phyloP scores from a whole-genome alignment of 2,888 invertebrate species.

The Keiferia lycopersicella region DNA sequence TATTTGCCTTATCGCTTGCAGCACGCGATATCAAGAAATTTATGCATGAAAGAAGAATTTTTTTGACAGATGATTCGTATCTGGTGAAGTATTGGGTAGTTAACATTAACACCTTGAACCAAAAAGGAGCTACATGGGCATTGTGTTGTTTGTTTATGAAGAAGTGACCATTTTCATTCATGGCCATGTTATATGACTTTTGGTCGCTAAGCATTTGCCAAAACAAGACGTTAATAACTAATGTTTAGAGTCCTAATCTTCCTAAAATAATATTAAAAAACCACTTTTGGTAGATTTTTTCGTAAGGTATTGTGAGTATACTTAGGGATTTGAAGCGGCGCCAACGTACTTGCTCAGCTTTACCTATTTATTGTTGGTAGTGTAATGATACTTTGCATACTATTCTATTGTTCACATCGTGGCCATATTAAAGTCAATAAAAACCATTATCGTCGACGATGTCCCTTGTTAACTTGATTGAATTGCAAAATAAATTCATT shows the following conservation, averaged over 20 bases:
- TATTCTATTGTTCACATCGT: slow-evolving; percentile 9
- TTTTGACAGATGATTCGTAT: slow-evolving; percentile 37
- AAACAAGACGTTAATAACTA: too few species aligned
- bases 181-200: too few species aligned
- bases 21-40: slow-evolving; percentile 56
- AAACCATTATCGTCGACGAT: slow-evolving; percentile 11
- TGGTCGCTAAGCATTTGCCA: too few species aligned
- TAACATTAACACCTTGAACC: slow-evolving; percentile 15
- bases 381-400: slow-evolving; percentile 1
- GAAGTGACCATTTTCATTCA: background rate
- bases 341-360: too few species aligned
- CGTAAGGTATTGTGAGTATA: too few species aligned
- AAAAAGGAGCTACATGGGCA: background rate
- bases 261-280: too few species aligned
- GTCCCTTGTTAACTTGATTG: slow-evolving; percentile 23
- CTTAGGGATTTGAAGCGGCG: too few species aligned
- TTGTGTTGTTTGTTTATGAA: background rate
- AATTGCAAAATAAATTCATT: slow-evolving; percentile 27
- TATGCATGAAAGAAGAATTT: slow-evolving; percentile 38
- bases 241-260: too few species aligned
- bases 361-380: background rate
- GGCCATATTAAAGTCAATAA: slow-evolving; percentile 11
- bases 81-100: slow-evolving; percentile 26
- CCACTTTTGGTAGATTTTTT: too few species aligned
- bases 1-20: slow-evolving; percentile 54